A percentile compares a stretch with the other conserved stretches of the same genome.
phyloP scores from a whole-genome alignment of 1,140 invertebrate species.

The Oryzaephilus surinamensis region DNA sequence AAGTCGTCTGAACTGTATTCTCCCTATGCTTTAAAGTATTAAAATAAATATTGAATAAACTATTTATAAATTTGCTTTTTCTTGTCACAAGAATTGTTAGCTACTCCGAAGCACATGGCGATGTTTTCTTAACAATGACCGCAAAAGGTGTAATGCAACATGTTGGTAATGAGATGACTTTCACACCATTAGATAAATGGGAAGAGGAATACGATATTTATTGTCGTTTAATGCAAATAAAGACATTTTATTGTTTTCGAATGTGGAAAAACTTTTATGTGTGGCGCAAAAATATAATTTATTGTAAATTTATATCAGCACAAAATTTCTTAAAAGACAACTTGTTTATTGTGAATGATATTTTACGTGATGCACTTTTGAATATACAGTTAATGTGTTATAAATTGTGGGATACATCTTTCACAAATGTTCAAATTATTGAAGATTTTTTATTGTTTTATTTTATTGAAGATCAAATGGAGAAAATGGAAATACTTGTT shows the following conservation, averaged over 20 bases:
- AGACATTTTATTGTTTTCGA: slow-evolving; percentile 58
- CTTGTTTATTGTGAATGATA: slow-evolving; percentile 62
- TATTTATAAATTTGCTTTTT: slow-evolving; percentile 2
- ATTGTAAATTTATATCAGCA: slow-evolving; percentile 51
- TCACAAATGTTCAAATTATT: slow-evolving; percentile 43
- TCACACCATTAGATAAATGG: slow-evolving; percentile 57
- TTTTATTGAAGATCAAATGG: slow-evolving; percentile 55
- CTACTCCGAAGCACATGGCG: slow-evolving; percentile 46
- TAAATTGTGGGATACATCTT: slow-evolving; percentile 48
- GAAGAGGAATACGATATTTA: slow-evolving; percentile 60
- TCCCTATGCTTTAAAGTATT: slow-evolving; percentile 51
- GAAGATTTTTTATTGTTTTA: slow-evolving; percentile 52
- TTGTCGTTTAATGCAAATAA: slow-evolving; percentile 56
- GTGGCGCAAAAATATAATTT: slow-evolving; percentile 65
- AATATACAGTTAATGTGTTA: slow-evolving; percentile 59
- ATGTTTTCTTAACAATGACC: slow-evolving; percentile 58
- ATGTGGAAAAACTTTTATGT: slow-evolving; percentile 70
- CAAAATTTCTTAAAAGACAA: slow-evolving; percentile 50
- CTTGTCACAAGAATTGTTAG: slow-evolving; percentile 47
- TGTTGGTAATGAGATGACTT: slow-evolving; percentile 49
- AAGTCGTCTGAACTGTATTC: slow-evolving; percentile 57
- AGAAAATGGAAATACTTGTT: too few relatives aligned
- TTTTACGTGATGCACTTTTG: slow-evolving; percentile 56
- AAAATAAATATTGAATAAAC: slow-evolving; percentile 2
- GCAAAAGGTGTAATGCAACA: slow-evolving; percentile 57